Conservation (phyloP, 2,888 invertebrate species). For the Leptopilina drosophilae region DNA sequence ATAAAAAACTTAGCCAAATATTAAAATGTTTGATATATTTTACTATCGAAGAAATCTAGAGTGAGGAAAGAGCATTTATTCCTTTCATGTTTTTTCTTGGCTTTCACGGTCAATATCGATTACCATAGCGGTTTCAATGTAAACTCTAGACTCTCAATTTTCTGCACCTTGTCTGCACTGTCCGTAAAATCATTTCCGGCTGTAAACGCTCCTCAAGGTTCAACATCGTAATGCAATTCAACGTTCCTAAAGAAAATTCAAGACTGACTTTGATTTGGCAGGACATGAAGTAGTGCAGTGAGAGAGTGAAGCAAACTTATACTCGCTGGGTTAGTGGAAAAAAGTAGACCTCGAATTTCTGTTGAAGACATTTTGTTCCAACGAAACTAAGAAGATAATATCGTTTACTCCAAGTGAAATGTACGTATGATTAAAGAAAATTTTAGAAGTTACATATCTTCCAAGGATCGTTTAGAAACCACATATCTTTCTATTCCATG, state of each 20-base stretch:
- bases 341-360: no score
- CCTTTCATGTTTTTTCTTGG: slow-evolving; percentile 38
- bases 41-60: slow-evolving; percentile 7
- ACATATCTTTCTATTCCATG: no score
- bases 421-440: no score
- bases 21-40: slow-evolving; percentile 33
- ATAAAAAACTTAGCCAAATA: no score
- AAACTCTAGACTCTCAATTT: not conserved
- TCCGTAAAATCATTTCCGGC: slow-evolving; percentile 36
- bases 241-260: slow-evolving; percentile 43
- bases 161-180: slow-evolving; percentile 25
- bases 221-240: slow-evolving; percentile 38
- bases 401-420: no score
- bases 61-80: slow-evolving; percentile 20
- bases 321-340: no score
- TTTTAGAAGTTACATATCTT: no score
- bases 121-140: slow-evolving; percentile 25
- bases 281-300: slow-evolving; percentile 46
- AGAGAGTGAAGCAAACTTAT: not conserved
- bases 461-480: no score
- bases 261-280: slow-evolving; percentile 51
- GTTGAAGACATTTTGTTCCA: no score
- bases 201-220: slow-evolving; percentile 25
- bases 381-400: no score
- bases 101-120: slow-evolving; percentile 38